Conservation (phyloP, 2,888 invertebrate species). For the Nematopogon swammerdamellus region DNA sequence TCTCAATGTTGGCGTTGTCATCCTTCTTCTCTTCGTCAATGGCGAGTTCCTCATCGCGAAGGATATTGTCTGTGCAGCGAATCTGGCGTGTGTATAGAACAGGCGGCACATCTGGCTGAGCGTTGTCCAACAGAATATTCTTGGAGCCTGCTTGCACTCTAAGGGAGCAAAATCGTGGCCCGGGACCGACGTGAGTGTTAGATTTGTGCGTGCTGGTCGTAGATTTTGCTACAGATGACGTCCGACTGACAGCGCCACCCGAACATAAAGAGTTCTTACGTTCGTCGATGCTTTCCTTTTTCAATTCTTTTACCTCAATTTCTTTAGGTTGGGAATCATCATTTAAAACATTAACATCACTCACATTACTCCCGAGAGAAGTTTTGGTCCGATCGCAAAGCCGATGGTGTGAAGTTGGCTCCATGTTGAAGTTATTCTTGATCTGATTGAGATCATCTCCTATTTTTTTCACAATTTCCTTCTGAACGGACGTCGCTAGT, state of each 20-base stretch:
- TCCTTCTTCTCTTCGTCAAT: conserved; percentile 30
- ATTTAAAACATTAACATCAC: conserved; percentile 29
- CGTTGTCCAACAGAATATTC: conserved; percentile 77
- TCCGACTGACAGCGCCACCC: conserved; percentile 43
- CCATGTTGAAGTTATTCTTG: conserved; percentile 30
- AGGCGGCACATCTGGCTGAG: conserved; percentile 68
- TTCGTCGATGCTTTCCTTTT: conserved; percentile 23
- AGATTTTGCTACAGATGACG: conserved; percentile 47
- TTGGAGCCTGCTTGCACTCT: conserved; percentile 75
- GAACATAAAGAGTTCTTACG: conserved; percentile 45
- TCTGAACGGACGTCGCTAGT: conserved; percentile 18
- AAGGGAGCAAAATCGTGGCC: conserved; percentile 74
- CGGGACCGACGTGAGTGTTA: conserved; percentile 50
- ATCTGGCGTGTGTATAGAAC: conserved; percentile 67
- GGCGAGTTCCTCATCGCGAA: conserved; percentile 34
- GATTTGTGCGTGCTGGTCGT: conserved; percentile 50
- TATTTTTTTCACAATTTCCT: conserved; percentile 19
- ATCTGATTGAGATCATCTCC: conserved; percentile 24
- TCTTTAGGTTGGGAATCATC: conserved; percentile 37
- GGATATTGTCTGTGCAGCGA: conserved; percentile 40
- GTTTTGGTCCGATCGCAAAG: conserved; percentile 54
- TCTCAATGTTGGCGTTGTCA: conserved; percentile 22
- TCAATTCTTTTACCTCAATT: conserved; percentile 8
- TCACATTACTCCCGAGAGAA: conserved; percentile 42
- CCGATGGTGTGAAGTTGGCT: conserved; percentile 57